These are phyloP conservation scores for Todus mexicanus DNA, from an alignment of 2,797 vertebrate species.

Conservation along the genomic window DNA sequence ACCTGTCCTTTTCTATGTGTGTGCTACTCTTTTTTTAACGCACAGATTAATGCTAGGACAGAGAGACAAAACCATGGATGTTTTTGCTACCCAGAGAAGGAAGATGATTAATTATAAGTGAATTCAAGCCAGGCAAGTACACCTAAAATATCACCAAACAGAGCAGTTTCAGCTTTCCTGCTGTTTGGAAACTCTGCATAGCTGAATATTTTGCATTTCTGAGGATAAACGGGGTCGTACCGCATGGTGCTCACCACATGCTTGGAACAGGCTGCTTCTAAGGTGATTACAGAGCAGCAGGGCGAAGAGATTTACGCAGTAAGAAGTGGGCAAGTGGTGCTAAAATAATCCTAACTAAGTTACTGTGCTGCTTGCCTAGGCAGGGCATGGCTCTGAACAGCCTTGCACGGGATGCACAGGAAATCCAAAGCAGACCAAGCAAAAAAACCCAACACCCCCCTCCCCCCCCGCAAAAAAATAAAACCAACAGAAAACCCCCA, in stretches of 20 bases:
- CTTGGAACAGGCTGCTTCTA: constrained; percentile 25
- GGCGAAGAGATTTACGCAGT: constrained; percentile 32
- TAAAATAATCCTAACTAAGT: constrained; percentile 43
- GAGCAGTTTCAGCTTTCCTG: neutral
- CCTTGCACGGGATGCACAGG: neutral
- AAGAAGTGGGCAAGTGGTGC: constrained; percentile 4
- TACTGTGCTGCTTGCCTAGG: neutral
- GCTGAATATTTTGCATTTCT: constrained; percentile 22
- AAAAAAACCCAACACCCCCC: neutral
- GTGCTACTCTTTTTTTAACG: neutral
- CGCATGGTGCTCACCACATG: neutral
- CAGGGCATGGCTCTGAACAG: neutral
- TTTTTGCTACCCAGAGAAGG: neutral
- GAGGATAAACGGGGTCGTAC: constrained; percentile 19
- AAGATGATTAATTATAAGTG: neutral
- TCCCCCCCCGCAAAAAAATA: too few relatives aligned
- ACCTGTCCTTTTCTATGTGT: neutral
- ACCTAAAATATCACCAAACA: neutral
- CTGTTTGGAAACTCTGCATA: neutral
- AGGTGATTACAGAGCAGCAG: constrained; percentile 25
- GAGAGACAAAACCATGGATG: neutral
- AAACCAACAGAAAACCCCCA: too few relatives aligned
- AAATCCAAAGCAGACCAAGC: neutral
- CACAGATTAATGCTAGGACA: neutral
- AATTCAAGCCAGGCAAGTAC: neutral